Conservation (phyloP, 1,140 invertebrate species). For the Bilobella aurantiaca region DNA sequence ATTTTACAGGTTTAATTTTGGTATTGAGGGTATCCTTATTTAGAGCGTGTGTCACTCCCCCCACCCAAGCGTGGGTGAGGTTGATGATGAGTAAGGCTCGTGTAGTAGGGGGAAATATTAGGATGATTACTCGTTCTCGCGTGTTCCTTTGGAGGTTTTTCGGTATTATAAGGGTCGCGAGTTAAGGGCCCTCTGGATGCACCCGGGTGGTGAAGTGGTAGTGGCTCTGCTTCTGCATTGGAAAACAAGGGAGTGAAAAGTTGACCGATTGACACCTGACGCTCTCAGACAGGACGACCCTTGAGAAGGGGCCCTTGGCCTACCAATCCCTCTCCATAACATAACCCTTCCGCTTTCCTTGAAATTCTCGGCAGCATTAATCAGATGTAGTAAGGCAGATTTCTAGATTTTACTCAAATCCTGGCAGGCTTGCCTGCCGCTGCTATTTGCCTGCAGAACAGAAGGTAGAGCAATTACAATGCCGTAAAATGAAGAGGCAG, state of each 20-base stretch:
- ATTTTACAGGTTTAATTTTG: too few relatives aligned
- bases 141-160: neutral
- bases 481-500: too few relatives aligned
- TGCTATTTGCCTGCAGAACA: neutral
- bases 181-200: neutral
- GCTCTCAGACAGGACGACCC: neutral
- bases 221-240: neutral
- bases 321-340: neutral
- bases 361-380: neutral
- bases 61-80: too few relatives aligned
- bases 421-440: neutral
- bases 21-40: too few relatives aligned
- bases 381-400: neutral
- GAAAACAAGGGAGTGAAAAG: neutral
- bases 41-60: too few relatives aligned
- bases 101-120: neutral
- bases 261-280: neutral
- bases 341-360: neutral
- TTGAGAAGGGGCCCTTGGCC: neutral
- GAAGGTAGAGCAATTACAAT: too few relatives aligned
- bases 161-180: neutral
- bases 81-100: neutral
- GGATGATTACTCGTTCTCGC: slow-evolving; percentile 1
- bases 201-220: neutral
- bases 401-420: neutral